Percentiles rank a stretch among this genome's conserved stretches.
These are phyloP conservation scores for Volucella inflata DNA, from an alignment of 2,888 invertebrate genomes.

Conservation along the genomic window DNA sequence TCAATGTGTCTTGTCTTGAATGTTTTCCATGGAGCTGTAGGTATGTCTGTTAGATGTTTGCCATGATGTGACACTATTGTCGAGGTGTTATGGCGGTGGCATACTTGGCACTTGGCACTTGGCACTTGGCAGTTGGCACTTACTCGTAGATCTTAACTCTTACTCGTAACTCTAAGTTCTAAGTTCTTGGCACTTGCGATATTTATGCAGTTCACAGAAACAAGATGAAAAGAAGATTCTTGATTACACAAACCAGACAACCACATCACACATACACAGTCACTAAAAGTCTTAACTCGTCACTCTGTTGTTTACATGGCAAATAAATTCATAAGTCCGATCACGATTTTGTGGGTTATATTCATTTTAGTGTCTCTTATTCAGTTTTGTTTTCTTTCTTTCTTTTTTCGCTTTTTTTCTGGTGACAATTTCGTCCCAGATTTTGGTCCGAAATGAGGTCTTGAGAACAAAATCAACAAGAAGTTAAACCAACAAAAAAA, in stretches of 20 bases:
- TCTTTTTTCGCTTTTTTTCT: constrained; percentile 13
- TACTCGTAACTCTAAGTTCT: constrained; percentile 19
- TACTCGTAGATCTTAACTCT: neutral
- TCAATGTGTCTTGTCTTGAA: constrained; percentile 46
- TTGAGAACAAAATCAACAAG: neutral
- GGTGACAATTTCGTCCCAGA: constrained; percentile 26
- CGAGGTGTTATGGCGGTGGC: constrained; percentile 68
- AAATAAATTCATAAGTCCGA: constrained; percentile 43
- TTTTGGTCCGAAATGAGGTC: constrained; percentile 9
- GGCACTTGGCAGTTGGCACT: constrained; percentile 27
- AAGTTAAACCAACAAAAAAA: neutral
- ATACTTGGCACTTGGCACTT: constrained; percentile 59
- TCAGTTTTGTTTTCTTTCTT: constrained; percentile 14
- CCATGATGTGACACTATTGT: constrained; percentile 65
- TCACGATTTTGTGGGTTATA: constrained; percentile 51
- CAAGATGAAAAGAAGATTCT: constrained; percentile 34
- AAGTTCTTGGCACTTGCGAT: constrained; percentile 32
- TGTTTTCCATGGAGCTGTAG: constrained; percentile 29
- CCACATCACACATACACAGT: constrained; percentile 24
- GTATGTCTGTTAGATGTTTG: constrained; percentile 42
- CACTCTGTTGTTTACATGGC: constrained; percentile 34
- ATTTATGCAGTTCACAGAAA: constrained; percentile 45
- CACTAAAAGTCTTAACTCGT: neutral
- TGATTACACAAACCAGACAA: constrained; percentile 32
- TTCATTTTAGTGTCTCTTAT: constrained; percentile 2